A percentile compares a stretch with the other conserved stretches of the same genome.
Evolutionary conservation across 2,113 vertebrate genomes (phyloP).

Genomic region (Labrus mixtus): DNA sequence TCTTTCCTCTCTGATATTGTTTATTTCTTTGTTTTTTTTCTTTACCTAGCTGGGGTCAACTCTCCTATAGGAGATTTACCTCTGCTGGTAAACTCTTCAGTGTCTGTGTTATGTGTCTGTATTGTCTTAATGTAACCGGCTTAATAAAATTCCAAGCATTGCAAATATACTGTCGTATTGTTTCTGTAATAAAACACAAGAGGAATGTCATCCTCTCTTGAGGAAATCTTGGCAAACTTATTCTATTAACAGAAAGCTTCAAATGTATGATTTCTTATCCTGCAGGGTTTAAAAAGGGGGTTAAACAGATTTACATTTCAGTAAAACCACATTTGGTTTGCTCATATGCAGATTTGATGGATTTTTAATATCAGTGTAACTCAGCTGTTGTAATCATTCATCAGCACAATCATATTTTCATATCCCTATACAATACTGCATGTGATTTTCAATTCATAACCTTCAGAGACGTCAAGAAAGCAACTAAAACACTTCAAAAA

Average conservation of each 20-base stretch:
- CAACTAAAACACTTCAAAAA: background rate
- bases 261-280: background rate
- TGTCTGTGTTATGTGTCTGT: too few species aligned
- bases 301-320: background rate
- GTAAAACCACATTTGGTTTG: background rate
- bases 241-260: background rate
- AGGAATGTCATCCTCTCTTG: background rate
- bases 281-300: background rate
- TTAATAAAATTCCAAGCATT: background rate
- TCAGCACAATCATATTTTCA: background rate
- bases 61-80: too few species aligned
- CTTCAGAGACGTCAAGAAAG: background rate
- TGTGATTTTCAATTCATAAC: background rate
- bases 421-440: too few species aligned
- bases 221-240: background rate
- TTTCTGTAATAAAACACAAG: background rate
- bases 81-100: too few species aligned
- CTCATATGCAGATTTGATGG: background rate
- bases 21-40: too few species aligned
- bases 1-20: too few species aligned
- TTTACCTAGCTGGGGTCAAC: too few species aligned
- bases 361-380: background rate
- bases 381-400: background rate
- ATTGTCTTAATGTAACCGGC: background rate
- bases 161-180: background rate